phyloP scores from a whole-genome alignment of 92 coral and sea anemone species.

The Palythoa grandiflora region DNA sequence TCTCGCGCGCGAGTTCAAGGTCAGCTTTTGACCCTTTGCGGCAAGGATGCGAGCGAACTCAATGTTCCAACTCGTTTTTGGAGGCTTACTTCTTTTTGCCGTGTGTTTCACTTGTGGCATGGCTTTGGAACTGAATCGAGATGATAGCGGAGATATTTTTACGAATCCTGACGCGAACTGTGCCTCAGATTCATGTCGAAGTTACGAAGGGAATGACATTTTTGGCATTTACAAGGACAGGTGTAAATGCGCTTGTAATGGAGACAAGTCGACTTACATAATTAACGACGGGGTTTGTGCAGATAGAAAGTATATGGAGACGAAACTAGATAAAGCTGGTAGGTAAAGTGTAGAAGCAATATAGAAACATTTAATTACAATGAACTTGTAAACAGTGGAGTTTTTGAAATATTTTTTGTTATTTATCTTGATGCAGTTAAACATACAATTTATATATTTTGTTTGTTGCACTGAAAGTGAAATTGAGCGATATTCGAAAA shows the following conservation, averaged over 20 bases:
- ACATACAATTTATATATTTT: too few species aligned
- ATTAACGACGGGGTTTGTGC: neutral
- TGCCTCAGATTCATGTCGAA: constrained; percentile 22
- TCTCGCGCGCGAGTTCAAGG: neutral
- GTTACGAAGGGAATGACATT: neutral
- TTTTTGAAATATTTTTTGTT: too few species aligned
- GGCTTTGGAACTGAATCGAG: constrained; percentile 14
- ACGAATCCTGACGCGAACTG: constrained; percentile 25
- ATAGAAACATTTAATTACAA: too few species aligned
- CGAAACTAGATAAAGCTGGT: constrained; percentile 1
- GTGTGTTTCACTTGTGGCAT: neutral
- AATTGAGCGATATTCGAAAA: too few species aligned
- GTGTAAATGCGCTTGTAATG: constrained; percentile 18
- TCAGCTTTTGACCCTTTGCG: neutral
- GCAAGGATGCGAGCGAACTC: neutral
- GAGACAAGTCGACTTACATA: constrained; percentile 11
- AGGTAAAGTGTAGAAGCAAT: neutral
- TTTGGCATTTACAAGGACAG: neutral
- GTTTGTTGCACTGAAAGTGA: too few species aligned
- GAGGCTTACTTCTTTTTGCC: neutral
- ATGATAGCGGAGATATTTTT: constrained; percentile 22
- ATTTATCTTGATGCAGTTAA: too few species aligned
- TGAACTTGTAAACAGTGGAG: too few species aligned
- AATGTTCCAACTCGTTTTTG: neutral
- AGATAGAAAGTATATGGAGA: constrained; percentile 30